Evolutionary conservation across 2,888 invertebrate species (phyloP).

Genomic region (Ichneumon xanthorius): DNA sequence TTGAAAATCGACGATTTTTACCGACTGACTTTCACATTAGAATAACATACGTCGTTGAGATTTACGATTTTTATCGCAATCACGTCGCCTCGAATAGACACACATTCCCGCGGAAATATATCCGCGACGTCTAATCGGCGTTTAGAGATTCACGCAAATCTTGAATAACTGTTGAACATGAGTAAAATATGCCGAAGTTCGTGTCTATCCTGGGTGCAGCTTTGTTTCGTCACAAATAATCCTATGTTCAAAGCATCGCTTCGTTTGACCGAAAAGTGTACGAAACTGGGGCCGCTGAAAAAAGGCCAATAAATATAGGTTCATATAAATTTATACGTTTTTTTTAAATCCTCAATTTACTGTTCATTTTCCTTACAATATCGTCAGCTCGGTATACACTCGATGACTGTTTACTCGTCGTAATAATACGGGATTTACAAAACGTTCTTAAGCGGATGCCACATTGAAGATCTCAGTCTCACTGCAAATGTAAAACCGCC

Average conservation of each 20-base stretch:
- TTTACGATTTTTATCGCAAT: not conserved
- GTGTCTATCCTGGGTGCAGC: not conserved
- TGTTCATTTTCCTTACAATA: conserved; percentile 54
- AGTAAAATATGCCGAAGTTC: not conserved
- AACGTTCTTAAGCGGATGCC: conserved; percentile 59
- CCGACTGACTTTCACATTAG: not conserved
- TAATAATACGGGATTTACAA: conserved; percentile 60
- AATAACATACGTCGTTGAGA: not conserved
- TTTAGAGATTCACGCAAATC: not conserved
- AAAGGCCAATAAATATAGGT: conserved; percentile 56
- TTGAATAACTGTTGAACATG: not conserved
- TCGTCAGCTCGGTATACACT: conserved; percentile 48
- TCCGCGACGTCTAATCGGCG: not conserved
- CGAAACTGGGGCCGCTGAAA: conserved; percentile 7
- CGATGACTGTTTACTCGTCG: conserved; percentile 38
- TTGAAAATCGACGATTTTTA: not conserved
- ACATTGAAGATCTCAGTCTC: conserved; percentile 46
- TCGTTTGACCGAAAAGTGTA: conserved; percentile 3
- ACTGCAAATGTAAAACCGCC: conserved; percentile 35
- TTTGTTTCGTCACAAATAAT: conserved; percentile 1
- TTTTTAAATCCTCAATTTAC: conserved; percentile 43
- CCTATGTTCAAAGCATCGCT: not conserved
- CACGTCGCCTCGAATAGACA: not conserved
- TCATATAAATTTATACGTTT: conserved; percentile 45
- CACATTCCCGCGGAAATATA: conserved; percentile 1